Evolutionary conservation across 2,797 vertebrate genomes (phyloP).

Genomic region (Spatula clypeata): DNA sequence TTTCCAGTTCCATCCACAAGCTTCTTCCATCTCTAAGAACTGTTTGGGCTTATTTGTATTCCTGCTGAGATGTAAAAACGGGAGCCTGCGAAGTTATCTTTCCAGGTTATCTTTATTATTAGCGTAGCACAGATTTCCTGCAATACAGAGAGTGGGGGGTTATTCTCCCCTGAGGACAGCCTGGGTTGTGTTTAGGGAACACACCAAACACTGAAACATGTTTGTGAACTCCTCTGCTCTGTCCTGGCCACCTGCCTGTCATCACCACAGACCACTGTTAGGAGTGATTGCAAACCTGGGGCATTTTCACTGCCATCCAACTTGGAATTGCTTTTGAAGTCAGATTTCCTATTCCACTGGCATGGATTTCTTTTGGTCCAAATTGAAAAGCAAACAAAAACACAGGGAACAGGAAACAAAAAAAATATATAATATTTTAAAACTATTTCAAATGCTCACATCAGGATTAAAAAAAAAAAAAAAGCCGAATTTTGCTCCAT

Average conservation of each 20-base stretch:
- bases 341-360: background rate
- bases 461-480: background rate
- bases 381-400: slow-evolving; percentile 26
- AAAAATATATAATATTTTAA: background rate
- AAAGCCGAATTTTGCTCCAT: background rate
- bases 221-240: background rate
- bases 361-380: background rate
- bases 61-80: background rate
- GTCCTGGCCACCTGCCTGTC: background rate
- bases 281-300: background rate
- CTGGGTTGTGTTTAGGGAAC: background rate
- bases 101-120: slow-evolving; percentile 41
- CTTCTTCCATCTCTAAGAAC: slow-evolving; percentile 7
- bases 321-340: slow-evolving; percentile 24
- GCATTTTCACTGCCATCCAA: background rate
- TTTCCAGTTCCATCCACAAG: background rate
- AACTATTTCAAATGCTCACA: background rate
- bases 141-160: background rate
- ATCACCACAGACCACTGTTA: background rate
- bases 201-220: background rate
- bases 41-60: background rate
- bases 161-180: slow-evolving; percentile 15
- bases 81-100: slow-evolving; percentile 30
- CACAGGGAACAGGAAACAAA: slow-evolving; percentile 25
- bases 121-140: slow-evolving; percentile 14